These are phyloP conservation scores for Drepana arcuata DNA, from an alignment of 1,140 invertebrate genomes.

Conservation along the genomic window DNA sequence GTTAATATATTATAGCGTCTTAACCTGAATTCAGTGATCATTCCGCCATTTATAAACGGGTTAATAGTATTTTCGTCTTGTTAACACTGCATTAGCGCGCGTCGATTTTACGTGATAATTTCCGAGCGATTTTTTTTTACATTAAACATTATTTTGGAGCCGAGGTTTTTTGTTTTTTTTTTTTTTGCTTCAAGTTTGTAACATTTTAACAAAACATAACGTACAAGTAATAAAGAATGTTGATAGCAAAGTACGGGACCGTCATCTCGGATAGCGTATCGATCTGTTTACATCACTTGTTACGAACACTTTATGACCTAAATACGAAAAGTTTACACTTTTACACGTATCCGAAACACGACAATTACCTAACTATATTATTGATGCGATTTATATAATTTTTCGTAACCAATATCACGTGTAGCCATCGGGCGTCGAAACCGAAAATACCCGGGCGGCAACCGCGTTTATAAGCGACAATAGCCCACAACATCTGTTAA, in stretches of 20 bases:
- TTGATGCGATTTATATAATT: neutral
- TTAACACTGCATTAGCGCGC: too few relatives aligned
- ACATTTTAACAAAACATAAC: neutral
- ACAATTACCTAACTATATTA: too few relatives aligned
- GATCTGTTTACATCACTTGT: constrained; percentile 60
- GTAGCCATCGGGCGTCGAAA: constrained; percentile 29
- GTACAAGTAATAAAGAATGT: too few relatives aligned
- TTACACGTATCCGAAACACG: too few relatives aligned
- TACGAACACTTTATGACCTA: constrained; percentile 22
- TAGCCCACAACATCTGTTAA: constrained; percentile 72
- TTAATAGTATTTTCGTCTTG: too few relatives aligned
- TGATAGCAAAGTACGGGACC: too few relatives aligned
- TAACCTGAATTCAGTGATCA: too few relatives aligned
- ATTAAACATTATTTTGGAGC: neutral
- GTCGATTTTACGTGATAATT: neutral
- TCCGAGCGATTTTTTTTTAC: neutral
- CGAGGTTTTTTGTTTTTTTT: too few relatives aligned
- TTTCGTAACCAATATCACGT: constrained; percentile 27
- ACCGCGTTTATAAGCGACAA: constrained; percentile 57
- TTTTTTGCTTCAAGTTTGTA: neutral
- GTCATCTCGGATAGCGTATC: constrained; percentile 14
- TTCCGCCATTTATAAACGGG: too few relatives aligned
- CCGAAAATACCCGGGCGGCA: constrained; percentile 67
- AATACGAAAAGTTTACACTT: constrained; percentile 16
- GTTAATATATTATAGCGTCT: too few relatives aligned